Evolutionary conservation across 92 coral and sea anemone species (phyloP), one percentile per base, ranked within the genome.

Genomic region (Palythoa grandis): DNA sequence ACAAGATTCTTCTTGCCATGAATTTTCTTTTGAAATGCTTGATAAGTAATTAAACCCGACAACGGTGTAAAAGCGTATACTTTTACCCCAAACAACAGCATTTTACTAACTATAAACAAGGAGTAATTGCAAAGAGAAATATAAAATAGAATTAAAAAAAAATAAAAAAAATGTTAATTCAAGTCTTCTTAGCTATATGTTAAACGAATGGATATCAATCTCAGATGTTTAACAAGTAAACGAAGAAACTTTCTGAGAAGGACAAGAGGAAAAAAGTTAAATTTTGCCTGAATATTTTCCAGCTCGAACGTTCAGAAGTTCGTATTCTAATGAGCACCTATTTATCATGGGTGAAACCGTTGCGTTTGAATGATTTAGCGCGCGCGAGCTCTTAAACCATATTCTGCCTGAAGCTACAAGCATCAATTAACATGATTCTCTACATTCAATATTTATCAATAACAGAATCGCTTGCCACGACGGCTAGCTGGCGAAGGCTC

Each of bases 321-420:
- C 25, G 29, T 48, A 68, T 40, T 63, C 2, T 8, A 63, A 63
- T 23, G 20, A n/a, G 2, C 69, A 23, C 11, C 24, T 2, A 24
- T 63, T n/a, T 19, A n/a, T 63, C 69, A 63, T 19, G 11, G 69
- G 54, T 68, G 70, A 35, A 47, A 43, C 58, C 48, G 38, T 72
- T 37, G 19, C 24, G 23, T 12, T 76, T 11, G 56, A 23, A 25
- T 67, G 85, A 80, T 29, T 70, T 70, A 66, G 70, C 47, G 35
- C 23, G 23, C 82, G 35, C 20, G 35, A 61, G 70, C 74, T 65
- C 40, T 79, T 65, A 43, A 79, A 65, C 84, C 7, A 79, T 63
- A 79, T 79, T 65, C 60, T 80, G 75, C 85, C 85, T 80, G 20
- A 48, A 80, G 85, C 85, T 65, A 80, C 40, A 66, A 80, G 73